These are phyloP conservation scores for Epirrhoe tristata DNA, from an alignment of 2,888 invertebrate genomes.

Conservation along the genomic window DNA sequence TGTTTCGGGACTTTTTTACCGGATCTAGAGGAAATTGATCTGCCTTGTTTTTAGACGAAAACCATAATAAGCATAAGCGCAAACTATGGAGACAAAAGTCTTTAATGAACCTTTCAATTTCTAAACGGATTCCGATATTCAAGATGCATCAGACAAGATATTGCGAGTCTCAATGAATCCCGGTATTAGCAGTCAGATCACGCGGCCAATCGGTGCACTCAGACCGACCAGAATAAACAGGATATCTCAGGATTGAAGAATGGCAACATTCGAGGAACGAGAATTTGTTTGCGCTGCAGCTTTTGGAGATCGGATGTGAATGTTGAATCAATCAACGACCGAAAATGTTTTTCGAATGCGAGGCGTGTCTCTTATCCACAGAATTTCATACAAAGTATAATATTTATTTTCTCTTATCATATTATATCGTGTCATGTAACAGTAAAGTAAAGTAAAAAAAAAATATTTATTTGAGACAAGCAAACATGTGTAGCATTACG, in stretches of 20 bases:
- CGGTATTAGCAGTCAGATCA: conserved; percentile 60
- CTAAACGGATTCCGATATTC: neutral
- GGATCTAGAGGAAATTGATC: too few species aligned
- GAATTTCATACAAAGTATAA: too few species aligned
- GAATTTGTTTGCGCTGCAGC: conserved; percentile 14
- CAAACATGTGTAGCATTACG: too few species aligned
- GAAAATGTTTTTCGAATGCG: neutral
- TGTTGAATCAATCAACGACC: conserved; percentile 11
- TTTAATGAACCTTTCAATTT: neutral
- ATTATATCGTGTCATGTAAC: too few species aligned
- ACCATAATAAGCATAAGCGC: neutral
- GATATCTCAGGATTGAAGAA: conserved; percentile 40
- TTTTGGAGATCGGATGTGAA: conserved; percentile 14
- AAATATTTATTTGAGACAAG: too few species aligned
- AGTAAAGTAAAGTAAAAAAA: too few species aligned
- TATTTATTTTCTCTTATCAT: too few species aligned
- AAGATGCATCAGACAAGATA: conserved; percentile 7
- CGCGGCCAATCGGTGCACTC: conserved; percentile 59
- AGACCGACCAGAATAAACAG: conserved; percentile 56
- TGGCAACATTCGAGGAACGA: conserved; percentile 6
- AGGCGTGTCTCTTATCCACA: too few species aligned
- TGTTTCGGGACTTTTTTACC: too few species aligned
- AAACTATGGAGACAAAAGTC: neutral
- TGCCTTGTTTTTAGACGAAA: too few species aligned
- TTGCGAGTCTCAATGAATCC: conserved; percentile 47